Conservation (phyloP, 2,797 vertebrate species). For the Acanthurus lineatus region DNA sequence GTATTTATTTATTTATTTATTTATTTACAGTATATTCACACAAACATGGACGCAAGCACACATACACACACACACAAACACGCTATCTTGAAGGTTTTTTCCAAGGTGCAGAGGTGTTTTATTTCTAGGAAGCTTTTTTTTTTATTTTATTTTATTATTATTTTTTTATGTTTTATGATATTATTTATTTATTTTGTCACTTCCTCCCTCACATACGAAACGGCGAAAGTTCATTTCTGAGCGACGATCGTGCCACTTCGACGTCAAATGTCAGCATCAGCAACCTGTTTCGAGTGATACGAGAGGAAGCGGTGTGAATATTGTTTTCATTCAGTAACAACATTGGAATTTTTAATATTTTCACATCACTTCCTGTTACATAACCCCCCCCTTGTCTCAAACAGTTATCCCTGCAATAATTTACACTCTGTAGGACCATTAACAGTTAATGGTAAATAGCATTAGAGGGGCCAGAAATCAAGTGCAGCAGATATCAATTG, state of each 20-base stretch:
- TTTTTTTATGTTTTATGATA: no score
- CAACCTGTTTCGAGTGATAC: constrained; percentile 18
- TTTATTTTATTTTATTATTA: not conserved
- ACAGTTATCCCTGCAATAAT: constrained; percentile 7
- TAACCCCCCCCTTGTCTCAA: constrained; percentile 34
- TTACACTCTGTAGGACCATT: constrained; percentile 27
- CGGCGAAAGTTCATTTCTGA: constrained; percentile 16
- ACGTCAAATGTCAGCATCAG: constrained; percentile 12
- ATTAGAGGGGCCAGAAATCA: constrained; percentile 31
- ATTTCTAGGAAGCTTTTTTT: constrained; percentile 46
- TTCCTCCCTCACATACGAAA: constrained; percentile 33
- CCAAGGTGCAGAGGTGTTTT: constrained; percentile 45
- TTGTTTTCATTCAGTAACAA: constrained; percentile 52
- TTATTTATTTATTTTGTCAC: not conserved
- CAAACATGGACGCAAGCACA: not conserved
- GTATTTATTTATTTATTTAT: not conserved
- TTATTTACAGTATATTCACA: not conserved
- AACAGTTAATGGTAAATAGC: constrained; percentile 30
- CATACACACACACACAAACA: constrained; percentile 10
- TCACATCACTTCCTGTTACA: constrained; percentile 51
- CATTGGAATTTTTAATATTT: constrained; percentile 42
- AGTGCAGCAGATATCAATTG: constrained; percentile 28
- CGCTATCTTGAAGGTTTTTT: constrained; percentile 32
- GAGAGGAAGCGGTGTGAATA: constrained; percentile 19
- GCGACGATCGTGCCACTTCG: not conserved